Evolutionary conservation across 2,888 invertebrate species (phyloP).

Genomic region (Drosophila infuscata): DNA sequence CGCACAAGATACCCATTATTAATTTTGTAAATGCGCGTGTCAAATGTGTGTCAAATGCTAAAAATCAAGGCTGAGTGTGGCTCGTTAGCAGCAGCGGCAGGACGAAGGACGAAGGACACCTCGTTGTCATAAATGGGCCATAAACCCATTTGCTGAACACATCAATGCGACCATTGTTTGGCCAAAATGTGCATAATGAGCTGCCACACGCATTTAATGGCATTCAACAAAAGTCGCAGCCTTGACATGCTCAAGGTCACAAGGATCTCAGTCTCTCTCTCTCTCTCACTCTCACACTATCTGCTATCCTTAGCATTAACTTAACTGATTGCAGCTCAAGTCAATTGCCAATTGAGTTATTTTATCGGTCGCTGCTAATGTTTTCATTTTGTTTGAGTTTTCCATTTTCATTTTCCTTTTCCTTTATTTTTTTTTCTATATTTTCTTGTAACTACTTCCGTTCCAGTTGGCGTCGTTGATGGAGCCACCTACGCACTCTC

Average conservation of each 20-base stretch:
- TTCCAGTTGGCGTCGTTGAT: slow-evolving; percentile 37
- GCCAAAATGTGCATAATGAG: slow-evolving; percentile 77
- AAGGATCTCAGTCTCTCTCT: slow-evolving; percentile 2
- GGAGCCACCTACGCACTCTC: slow-evolving; percentile 1
- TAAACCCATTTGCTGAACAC: slow-evolving; percentile 60
- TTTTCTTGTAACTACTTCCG: slow-evolving; percentile 61
- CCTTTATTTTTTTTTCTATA: background rate
- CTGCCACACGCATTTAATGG: slow-evolving; percentile 84
- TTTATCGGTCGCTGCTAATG: slow-evolving; percentile 55
- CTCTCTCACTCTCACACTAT: background rate
- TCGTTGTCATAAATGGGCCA: slow-evolving; percentile 44
- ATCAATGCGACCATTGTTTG: slow-evolving; percentile 70
- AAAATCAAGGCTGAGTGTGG: slow-evolving; percentile 67
- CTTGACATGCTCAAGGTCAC: slow-evolving; percentile 63
- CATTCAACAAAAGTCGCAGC: slow-evolving; percentile 31
- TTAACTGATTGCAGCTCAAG: slow-evolving; percentile 30
- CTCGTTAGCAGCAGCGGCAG: slow-evolving; percentile 47
- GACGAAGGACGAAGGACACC: slow-evolving; percentile 58
- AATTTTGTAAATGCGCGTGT: slow-evolving; percentile 78
- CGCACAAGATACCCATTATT: slow-evolving; percentile 64
- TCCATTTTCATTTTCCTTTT: background rate
- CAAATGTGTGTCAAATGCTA: slow-evolving; percentile 65
- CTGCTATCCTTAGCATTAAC: slow-evolving; percentile 5
- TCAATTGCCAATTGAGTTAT: slow-evolving; percentile 62
- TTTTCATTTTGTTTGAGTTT: slow-evolving; percentile 48